A percentile compares a stretch with the other conserved stretches of the same genome.
phyloP scores from a whole-genome alignment of 1,140 invertebrate species.

The Sinonovacula constricta region DNA sequence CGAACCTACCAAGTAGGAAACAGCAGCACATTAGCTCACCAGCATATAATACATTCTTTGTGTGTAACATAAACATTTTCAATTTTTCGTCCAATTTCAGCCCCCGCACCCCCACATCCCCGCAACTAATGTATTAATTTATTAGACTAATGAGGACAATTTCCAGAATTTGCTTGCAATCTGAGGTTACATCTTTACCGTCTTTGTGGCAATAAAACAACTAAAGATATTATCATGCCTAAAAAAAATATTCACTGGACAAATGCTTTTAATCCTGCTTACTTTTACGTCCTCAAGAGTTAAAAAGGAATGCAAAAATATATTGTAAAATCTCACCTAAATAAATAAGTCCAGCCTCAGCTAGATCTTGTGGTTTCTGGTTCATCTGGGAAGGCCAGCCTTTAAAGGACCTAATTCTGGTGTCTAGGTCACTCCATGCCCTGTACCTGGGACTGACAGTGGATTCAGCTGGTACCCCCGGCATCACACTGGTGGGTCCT shows the following conservation, averaged over 20 bases:
- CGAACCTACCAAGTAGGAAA: too few relatives aligned
- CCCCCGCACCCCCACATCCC: too few relatives aligned
- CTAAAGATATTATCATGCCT: background rate
- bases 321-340: slow-evolving; percentile 81
- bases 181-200: too few relatives aligned
- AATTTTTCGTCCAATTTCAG: too few relatives aligned
- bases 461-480: slow-evolving; percentile 9
- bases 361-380: slow-evolving; percentile 87
- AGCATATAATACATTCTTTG: too few relatives aligned
- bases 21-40: too few relatives aligned
- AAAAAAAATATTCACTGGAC: background rate
- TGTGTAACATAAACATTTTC: too few relatives aligned
- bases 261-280: background rate
- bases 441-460: slow-evolving; percentile 64
- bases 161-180: too few relatives aligned
- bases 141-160: too few relatives aligned
- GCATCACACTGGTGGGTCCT: slow-evolving; percentile 10
- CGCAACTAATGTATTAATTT: too few relatives aligned
- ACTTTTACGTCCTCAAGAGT: background rate
- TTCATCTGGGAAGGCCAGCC: slow-evolving; percentile 77
- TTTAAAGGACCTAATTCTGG: slow-evolving; percentile 85
- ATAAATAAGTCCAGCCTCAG: slow-evolving; percentile 94
- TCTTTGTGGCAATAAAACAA: background rate
- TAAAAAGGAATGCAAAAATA: background rate
- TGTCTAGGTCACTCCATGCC: slow-evolving; percentile 81